A percentile compares a stretch with the other conserved stretches of the same genome.
Conservation (phyloP, 2,113 vertebrate species). For the Cephalopholis sonnerati region DNA sequence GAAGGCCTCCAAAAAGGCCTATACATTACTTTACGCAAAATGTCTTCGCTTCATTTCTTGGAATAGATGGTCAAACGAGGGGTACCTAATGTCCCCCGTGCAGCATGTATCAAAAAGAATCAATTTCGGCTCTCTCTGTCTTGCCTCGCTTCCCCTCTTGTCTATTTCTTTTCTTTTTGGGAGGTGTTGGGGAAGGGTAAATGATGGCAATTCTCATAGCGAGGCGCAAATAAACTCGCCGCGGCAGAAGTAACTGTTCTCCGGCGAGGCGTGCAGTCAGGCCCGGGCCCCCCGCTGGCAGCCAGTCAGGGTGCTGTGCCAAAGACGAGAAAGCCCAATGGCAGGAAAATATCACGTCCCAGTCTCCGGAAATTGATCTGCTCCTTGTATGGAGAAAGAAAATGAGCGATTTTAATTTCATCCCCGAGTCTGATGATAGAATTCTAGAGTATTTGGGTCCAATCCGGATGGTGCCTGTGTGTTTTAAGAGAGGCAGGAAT, state of each 20-base stretch:
- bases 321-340: constrained; percentile 85
- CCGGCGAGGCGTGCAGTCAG: constrained; percentile 83
- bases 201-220: constrained; percentile 88
- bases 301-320: constrained; percentile 84
- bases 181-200: constrained; percentile 83
- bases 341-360: constrained; percentile 86
- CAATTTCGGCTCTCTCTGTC: constrained; percentile 83
- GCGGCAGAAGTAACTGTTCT: constrained; percentile 86
- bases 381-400: constrained; percentile 84
- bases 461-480: constrained; percentile 71
- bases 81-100: constrained; percentile 78
- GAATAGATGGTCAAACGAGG: constrained; percentile 79
- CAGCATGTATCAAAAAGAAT: constrained; percentile 84
- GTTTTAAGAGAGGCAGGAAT: constrained; percentile 69
- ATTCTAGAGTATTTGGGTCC: constrained; percentile 78
- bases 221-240: constrained; percentile 87
- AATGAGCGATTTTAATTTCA: constrained; percentile 87
- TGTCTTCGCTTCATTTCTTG: constrained; percentile 82
- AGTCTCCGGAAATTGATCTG: constrained; percentile 89
- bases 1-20: constrained; percentile 52
- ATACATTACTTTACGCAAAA: constrained; percentile 71
- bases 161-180: constrained; percentile 83
- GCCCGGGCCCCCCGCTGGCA: constrained; percentile 83
- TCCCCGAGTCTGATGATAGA: constrained; percentile 81
- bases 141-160: constrained; percentile 75